Base-by-base conservation (phyloP, 2,113 vertebrate genomes). In the Abramis brama region DNA sequence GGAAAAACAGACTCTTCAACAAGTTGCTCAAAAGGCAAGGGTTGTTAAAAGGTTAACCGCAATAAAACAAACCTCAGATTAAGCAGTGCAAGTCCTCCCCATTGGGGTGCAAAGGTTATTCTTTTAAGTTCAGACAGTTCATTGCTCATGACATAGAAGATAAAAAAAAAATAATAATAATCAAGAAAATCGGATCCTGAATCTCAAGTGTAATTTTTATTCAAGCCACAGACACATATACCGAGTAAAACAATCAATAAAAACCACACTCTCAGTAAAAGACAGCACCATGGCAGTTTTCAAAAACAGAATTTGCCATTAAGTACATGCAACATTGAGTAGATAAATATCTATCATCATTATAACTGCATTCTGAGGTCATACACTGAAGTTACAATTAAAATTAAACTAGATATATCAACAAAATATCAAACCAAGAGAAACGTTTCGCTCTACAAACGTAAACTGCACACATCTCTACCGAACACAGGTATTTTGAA, bases 1-100 rank as follows among this genome's bases (percentile, higher is more conserved):
- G 79, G 68, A 86, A 79, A 82, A 74, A 82, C 52, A 60, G 57
- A 86, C 60, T 30, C 11, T 80, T 73, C 60, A 33, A 73, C 84
- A 80, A 30, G 15, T 86, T 80, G 76, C 52, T 73, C n/a, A 73
- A 79, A 21, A 73, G 30, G 74, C 73, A 85, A 66, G 9, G 55
- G 75, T 39, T 64, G 45, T 66, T n/a, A 82, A 73, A 82, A 73
- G 27, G 77, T 74, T 79, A 55, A 47, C 10, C 17, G 11, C 25
- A 59, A 73, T 80, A 27, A 43, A 50, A 81, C 5, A 12, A 81
- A 36, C 11, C 25, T 25, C 4, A 13, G 23, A 30, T n/a, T n/a
- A n/a, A 30, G 4, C 23, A 25, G 17, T 36, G 33, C 68, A 50
- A 8, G 11, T 55, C 33, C 21, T 62, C 36, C 21, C 0, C 13